Evolutionary conservation across 1,140 invertebrate genomes (phyloP).

Genomic region (Megalonaias nervosa): DNA sequence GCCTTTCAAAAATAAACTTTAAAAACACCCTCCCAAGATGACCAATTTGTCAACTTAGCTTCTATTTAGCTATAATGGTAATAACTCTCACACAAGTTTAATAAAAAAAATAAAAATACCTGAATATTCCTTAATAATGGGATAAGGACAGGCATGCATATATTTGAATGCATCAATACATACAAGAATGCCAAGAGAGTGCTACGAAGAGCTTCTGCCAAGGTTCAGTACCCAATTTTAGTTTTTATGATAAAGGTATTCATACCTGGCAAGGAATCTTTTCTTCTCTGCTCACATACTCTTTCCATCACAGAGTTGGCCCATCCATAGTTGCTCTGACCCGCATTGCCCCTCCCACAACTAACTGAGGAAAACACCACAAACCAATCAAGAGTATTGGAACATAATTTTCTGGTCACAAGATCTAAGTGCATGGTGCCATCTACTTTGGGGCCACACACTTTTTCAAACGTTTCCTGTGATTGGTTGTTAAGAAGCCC

Average conservation of each 20-base stretch:
- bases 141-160: too few species aligned
- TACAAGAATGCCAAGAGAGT: too few species aligned
- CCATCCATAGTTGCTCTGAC: constrained; percentile 95
- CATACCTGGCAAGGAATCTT: constrained; percentile 80
- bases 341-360: constrained; percentile 94
- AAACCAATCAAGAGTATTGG: constrained; percentile 84
- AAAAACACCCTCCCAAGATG: too few species aligned
- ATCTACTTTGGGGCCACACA: constrained; percentile 77
- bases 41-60: too few species aligned
- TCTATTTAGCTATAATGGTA: too few species aligned
- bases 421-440: constrained; percentile 84
- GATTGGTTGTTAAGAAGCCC: constrained; percentile 91
- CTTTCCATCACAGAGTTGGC: constrained; percentile 98
- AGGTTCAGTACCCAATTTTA: neutral
- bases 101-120: too few species aligned
- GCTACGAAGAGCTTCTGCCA: too few species aligned
- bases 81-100: too few species aligned
- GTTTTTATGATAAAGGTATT: neutral
- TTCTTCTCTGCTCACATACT: constrained; percentile 87
- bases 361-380: constrained; percentile 93
- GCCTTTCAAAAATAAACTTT: too few species aligned
- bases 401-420: constrained; percentile 81
- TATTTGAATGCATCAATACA: too few species aligned
- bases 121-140: too few species aligned
- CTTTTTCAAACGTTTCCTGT: constrained; percentile 82